These are phyloP conservation scores for Anagyrus pseudococci DNA, from an alignment of 2,888 invertebrate species.

Conservation along the genomic window DNA sequence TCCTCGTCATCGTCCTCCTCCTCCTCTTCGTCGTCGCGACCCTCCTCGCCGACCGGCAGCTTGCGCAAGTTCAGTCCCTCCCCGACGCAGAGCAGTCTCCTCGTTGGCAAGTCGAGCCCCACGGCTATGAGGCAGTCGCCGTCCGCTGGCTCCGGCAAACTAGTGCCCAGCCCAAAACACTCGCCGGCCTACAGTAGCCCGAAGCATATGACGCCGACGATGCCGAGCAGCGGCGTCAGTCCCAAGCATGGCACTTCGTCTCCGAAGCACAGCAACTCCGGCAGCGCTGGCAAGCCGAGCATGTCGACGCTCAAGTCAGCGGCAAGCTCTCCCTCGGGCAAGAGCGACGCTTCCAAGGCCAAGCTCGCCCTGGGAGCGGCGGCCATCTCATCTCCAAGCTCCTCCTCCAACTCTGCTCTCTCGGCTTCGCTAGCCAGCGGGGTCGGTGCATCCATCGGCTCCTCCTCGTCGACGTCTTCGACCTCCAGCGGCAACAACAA, in stretches of 20 bases:
- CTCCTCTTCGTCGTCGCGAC: background rate
- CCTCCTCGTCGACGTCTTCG: constrained; percentile 13
- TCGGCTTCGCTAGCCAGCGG: constrained; percentile 11
- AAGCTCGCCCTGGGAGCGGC: constrained; percentile 43
- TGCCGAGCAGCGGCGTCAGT: constrained; percentile 74
- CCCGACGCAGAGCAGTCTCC: constrained; percentile 70
- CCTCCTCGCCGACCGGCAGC: constrained; percentile 71
- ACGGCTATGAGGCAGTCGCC: constrained; percentile 49
- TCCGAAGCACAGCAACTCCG: constrained; percentile 76
- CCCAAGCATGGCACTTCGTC: constrained; percentile 78
- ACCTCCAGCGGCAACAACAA: constrained; percentile 7
- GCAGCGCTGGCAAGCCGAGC: constrained; percentile 83
- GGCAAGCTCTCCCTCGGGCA: constrained; percentile 64
- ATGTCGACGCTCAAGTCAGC: constrained; percentile 88
- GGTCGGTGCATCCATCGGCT: too few relatives aligned
- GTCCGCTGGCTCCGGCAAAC: constrained; percentile 63
- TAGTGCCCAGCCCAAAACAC: constrained; percentile 74
- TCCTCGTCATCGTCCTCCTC: constrained; percentile 59
- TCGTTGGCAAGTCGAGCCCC: constrained; percentile 68
- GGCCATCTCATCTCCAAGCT: constrained; percentile 10
- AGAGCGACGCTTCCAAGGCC: constrained; percentile 46
- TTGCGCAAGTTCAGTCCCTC: constrained; percentile 66
- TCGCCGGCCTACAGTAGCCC: constrained; percentile 80
- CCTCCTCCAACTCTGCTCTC: constrained; percentile 34
- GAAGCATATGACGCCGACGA: constrained; percentile 68